Conservation (phyloP, 2,888 invertebrate species). For the Torymus texanus region DNA sequence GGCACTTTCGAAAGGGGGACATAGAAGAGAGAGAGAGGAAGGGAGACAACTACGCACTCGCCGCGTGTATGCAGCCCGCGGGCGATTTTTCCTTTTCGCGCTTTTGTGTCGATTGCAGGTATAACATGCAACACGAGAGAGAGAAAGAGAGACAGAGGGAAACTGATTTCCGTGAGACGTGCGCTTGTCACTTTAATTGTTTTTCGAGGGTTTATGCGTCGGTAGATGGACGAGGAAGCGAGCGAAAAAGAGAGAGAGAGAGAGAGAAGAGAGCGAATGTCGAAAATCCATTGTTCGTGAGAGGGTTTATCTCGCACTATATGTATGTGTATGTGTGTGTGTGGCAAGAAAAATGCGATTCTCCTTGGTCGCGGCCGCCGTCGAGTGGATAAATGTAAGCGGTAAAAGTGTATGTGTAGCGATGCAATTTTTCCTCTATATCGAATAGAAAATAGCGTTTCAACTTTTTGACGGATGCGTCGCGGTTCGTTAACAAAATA, state of each 20-base stretch:
- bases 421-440: too few species aligned
- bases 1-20: conserved; percentile 6
- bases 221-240: neutral
- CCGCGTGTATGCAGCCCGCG: neutral
- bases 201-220: conserved; percentile 35
- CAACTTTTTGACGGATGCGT: too few species aligned
- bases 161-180: conserved; percentile 39
- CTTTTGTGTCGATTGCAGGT: conserved; percentile 39
- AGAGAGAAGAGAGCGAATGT: conserved; percentile 17
- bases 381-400: too few species aligned
- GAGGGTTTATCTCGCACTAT: too few species aligned
- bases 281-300: conserved; percentile 13
- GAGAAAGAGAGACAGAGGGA: neutral
- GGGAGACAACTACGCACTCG: neutral
- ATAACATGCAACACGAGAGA: neutral
- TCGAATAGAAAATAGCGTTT: too few species aligned
- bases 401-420: too few species aligned
- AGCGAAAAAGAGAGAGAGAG: too few species aligned
- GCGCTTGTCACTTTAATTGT: conserved; percentile 48
- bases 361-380: too few species aligned
- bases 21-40: too few species aligned
- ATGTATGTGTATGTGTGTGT: too few species aligned
- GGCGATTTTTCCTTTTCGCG: neutral
- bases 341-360: conserved; percentile 9
- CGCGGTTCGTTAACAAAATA: too few species aligned